Conservation (phyloP, 2,113 vertebrate genomes). For the Dromiciops gliroides region DNA sequence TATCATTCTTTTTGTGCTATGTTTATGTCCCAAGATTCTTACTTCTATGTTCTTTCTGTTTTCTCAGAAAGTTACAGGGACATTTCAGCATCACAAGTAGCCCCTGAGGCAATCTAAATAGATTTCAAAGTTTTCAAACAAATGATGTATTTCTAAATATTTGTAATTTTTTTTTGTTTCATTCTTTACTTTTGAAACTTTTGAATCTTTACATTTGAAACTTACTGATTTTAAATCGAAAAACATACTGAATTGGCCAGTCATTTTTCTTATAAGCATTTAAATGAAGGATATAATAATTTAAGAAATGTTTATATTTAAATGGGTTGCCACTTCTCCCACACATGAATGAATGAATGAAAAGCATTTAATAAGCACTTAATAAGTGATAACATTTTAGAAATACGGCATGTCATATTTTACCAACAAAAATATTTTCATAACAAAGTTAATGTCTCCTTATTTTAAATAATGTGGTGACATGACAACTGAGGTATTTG, state of each 20-base stretch:
- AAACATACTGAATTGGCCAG: conserved; percentile 51
- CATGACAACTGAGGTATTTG: conserved; percentile 12
- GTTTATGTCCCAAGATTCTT: conserved; percentile 83
- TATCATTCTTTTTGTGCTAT: conserved; percentile 84
- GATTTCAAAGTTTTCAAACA: conserved; percentile 80
- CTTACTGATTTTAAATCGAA: conserved; percentile 69
- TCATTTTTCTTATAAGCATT: conserved; percentile 48
- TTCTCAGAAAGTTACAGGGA: conserved; percentile 86
- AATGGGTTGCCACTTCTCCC: not conserved
- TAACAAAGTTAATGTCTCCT: conserved; percentile 16
- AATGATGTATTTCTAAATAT: conserved; percentile 82
- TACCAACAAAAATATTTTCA: not conserved
- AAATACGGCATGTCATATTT: not conserved
- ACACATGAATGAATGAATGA: not conserved
- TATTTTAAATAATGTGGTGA: not conserved
- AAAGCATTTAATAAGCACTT: not conserved
- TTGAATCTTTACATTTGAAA: too few relatives aligned
- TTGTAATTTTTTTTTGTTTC: conserved; percentile 76
- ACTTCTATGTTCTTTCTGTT: conserved; percentile 84
- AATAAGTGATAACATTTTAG: not conserved
- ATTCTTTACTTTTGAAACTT: conserved; percentile 78
- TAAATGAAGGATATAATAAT: conserved; percentile 45
- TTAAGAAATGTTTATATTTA: conserved; percentile 24
- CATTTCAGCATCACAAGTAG: conserved; percentile 85
- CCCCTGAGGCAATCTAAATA: conserved; percentile 80